Conservation (phyloP, 2,113 vertebrate species). For the Alouatta palliata region DNA sequence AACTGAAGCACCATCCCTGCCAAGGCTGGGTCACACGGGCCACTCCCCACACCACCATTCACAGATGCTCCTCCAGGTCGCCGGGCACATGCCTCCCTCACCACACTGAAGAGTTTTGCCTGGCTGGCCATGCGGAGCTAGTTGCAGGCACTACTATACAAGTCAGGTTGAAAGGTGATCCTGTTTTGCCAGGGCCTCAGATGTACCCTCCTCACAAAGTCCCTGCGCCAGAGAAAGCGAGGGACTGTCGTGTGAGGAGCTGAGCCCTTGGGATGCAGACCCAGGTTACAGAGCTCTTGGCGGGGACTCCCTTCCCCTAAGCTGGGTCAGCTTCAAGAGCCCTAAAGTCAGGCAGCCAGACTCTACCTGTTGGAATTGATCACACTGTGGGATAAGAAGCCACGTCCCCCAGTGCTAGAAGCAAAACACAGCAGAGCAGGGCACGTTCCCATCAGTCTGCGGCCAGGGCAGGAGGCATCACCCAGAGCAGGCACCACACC, state of each 20-base stretch:
- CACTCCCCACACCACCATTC: background rate
- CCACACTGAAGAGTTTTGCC: background rate
- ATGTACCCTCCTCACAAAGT: background rate
- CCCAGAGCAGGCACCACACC: background rate
- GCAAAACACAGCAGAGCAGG: background rate
- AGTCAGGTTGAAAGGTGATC: background rate
- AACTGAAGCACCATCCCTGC: background rate
- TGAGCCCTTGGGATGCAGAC: background rate
- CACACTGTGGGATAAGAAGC: background rate
- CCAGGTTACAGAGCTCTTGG: background rate
- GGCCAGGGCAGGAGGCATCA: background rate
- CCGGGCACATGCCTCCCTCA: rapidly evolving
- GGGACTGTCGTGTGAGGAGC: background rate
- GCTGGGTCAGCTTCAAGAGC: background rate
- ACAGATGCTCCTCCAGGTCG: background rate
- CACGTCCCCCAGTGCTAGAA: background rate
- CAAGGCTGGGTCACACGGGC: no score
- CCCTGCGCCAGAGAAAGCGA: background rate
- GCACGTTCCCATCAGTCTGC: background rate
- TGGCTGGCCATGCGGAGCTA: no score
- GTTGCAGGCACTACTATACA: rapidly evolving
- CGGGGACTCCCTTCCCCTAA: background rate
- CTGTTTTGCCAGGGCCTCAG: background rate
- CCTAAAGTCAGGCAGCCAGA: background rate
- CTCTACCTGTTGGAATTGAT: background rate